phyloP scores from a whole-genome alignment of 2,797 vertebrate species.

The Neoniphon sammara region DNA sequence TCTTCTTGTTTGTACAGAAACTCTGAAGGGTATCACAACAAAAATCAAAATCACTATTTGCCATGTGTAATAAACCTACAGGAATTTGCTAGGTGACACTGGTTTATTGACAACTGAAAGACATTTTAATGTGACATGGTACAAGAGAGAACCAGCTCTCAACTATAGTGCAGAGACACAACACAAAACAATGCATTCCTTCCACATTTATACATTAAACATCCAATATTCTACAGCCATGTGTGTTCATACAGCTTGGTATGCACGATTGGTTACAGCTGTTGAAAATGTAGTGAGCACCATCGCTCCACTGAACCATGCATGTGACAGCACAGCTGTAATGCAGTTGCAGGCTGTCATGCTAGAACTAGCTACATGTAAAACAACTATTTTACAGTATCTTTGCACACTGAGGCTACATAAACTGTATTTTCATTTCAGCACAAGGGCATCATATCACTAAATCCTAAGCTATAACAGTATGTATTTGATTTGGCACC shows the following conservation, averaged over 20 bases:
- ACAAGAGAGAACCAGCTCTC: not conserved
- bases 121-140: not conserved
- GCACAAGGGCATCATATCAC: too few relatives aligned
- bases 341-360: not conserved
- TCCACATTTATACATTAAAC: not conserved
- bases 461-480: too few relatives aligned
- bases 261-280: not conserved
- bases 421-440: too few relatives aligned
- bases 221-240: not conserved
- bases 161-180: not conserved
- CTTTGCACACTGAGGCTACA: too few relatives aligned
- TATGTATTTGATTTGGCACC: too few relatives aligned
- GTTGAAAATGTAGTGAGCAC: not conserved
- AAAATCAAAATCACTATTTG: not conserved
- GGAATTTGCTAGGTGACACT: not conserved
- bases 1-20: conserved; percentile 29
- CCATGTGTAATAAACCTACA: not conserved
- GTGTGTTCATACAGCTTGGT: not conserved
- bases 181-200: not conserved
- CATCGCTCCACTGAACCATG: too few relatives aligned
- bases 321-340: not conserved
- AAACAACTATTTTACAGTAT: too few relatives aligned
- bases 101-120: not conserved
- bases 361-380: too few relatives aligned
- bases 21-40: not conserved